Base-by-base conservation (phyloP, 2,888 invertebrate species). In the Agrochola litura region DNA sequence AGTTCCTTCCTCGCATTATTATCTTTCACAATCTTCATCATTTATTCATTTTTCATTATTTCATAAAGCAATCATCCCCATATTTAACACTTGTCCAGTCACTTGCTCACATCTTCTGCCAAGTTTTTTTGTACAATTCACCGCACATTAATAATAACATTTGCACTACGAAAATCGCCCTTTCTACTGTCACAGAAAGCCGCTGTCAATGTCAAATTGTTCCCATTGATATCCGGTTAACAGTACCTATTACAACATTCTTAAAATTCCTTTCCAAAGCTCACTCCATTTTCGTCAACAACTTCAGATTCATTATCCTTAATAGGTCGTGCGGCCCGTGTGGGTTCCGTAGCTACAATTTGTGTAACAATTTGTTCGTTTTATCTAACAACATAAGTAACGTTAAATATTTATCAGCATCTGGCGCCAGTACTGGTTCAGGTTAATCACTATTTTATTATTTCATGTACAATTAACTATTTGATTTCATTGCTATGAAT, bases 341-440 rank as follows among this genome's bases (percentile, higher is more conserved):
- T 77, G 71, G 76, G 81, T 76, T 41, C 25, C 30, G 49, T n/a
- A 72, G 41, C 64, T 43, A 70, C 83, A 79, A 89, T 89, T 86
- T 85, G 75, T 84, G 78, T 79, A 86, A 76, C 89, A 90, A 91
- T 91, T 91, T 88, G 91, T 91, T 86, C 79, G 77, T 85, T 89
- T 80, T 88, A 90, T 88, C 89, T 81, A 65, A 77, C 70, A 79
- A 77, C 43, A 3, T 14, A 82, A 72, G 65, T 72, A 79, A 64
- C 72, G 74, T 82, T 90, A 80, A 86, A 86, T 89, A 89, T 88
- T 89, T 88, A 90, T 89, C 82, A 86, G 80, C 78, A 56, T 66
- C 61, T 72, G 73, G 84, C 84, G 83, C 81, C 78, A 78, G 78
- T 81, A 73, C 85, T 84, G 73, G 82, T 85, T 76, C 67, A 63